Percentiles rank a stretch among this genome's conserved stretches.
These are phyloP conservation scores for Merodon equestris DNA, from an alignment of 2,888 invertebrate species.

Conservation along the genomic window DNA sequence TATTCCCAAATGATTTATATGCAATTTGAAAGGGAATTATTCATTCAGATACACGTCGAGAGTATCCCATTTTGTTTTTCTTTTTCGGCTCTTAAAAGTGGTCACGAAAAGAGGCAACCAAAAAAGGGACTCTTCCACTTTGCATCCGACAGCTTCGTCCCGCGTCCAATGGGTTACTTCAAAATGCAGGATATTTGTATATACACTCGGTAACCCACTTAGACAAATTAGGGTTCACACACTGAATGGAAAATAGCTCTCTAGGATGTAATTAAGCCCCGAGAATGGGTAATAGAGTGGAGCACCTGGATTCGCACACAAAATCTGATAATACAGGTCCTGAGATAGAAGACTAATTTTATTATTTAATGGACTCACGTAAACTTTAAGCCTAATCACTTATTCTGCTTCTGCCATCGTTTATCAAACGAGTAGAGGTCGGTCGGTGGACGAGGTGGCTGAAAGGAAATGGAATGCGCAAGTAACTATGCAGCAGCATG, in stretches of 20 bases:
- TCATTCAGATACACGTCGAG: no score
- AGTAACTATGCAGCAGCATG: no score
- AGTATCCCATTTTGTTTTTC: constrained; percentile 1
- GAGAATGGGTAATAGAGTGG: constrained; percentile 9
- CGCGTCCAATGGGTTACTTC: not conserved
- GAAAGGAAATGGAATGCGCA: no score
- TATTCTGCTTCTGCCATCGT: constrained; percentile 42
- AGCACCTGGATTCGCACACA: constrained; percentile 9
- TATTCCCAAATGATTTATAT: constrained; percentile 18
- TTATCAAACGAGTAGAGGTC: constrained; percentile 40
- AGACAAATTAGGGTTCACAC: constrained; percentile 29
- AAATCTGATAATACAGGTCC: constrained; percentile 2
- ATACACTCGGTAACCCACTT: constrained; percentile 30
- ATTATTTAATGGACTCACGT: constrained; percentile 40
- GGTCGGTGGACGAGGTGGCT: no score
- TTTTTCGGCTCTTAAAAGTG: not conserved
- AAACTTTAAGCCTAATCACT: constrained; percentile 50
- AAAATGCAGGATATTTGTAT: not conserved
- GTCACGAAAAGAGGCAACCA: not conserved
- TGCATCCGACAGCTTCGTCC: not conserved
- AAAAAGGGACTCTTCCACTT: not conserved
- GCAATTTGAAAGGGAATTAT: not conserved
- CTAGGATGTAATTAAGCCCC: constrained; percentile 41
- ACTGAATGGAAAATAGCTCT: constrained; percentile 7
- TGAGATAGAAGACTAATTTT: constrained; percentile 27